These are phyloP conservation scores for Apogon hyalosoma DNA, from an alignment of 2,797 vertebrate genomes.

Conservation along the genomic window DNA sequence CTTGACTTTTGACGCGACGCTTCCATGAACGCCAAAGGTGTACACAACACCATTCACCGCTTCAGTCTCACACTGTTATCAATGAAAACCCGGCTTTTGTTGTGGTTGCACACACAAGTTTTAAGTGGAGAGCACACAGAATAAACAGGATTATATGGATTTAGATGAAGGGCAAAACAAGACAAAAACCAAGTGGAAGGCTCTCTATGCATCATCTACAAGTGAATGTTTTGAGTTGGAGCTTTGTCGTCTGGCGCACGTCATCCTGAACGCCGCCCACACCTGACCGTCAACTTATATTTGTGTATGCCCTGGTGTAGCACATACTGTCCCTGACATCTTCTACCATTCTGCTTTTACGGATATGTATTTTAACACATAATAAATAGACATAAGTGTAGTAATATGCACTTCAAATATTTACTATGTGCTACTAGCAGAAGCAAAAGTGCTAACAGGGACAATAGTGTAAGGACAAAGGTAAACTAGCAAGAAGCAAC, in stretches of 20 bases:
- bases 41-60: conserved; percentile 39
- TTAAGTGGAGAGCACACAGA: conserved; percentile 56
- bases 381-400: neutral
- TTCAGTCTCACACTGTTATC: conserved; percentile 43
- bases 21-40: conserved; percentile 6
- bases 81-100: conserved; percentile 64
- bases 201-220: conserved; percentile 9
- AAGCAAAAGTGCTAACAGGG: neutral
- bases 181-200: conserved; percentile 50
- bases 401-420: neutral
- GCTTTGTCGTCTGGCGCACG: neutral
- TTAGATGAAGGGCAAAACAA: conserved; percentile 61
- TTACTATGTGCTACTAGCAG: neutral
- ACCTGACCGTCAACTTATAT: neutral
- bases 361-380: neutral
- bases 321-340: neutral
- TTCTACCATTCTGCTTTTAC: neutral
- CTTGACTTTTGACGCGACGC: conserved; percentile 18
- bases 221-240: conserved; percentile 33
- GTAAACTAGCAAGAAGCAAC: neutral
- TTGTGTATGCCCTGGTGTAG: neutral
- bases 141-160: conserved; percentile 70
- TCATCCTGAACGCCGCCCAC: conserved; percentile 4
- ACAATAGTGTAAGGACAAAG: neutral
- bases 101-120: conserved; percentile 60